These are phyloP conservation scores for Eledona agricola DNA, from an alignment of 2,888 invertebrate species.

Conservation along the genomic window DNA sequence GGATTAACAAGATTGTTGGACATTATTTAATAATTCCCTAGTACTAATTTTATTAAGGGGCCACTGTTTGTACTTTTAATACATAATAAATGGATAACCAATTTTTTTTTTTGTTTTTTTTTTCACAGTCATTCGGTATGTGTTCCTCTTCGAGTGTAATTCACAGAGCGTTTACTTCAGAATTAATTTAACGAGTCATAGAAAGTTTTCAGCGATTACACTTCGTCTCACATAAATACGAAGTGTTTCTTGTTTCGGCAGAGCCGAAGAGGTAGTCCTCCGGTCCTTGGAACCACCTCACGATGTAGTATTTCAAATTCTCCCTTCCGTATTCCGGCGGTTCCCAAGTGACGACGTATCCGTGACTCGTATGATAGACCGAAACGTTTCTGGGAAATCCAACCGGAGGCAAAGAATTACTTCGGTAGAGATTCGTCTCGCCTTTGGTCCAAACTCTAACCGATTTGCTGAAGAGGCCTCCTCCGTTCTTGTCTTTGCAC, in stretches of 20 bases:
- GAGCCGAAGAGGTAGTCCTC: conserved; percentile 71
- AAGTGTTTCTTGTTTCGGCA: conserved; percentile 75
- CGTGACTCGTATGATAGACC: conserved; percentile 75
- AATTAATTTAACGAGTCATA: background rate
- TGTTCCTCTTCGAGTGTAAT: too few relatives aligned
- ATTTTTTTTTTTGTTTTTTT: too few relatives aligned
- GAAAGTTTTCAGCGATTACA: background rate
- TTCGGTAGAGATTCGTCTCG: conserved; percentile 35
- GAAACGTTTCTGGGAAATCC: conserved; percentile 75
- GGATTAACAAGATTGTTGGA: too few relatives aligned
- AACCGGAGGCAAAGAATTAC: conserved; percentile 57
- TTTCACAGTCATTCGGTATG: too few relatives aligned
- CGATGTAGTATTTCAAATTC: conserved; percentile 69
- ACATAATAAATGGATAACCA: too few relatives aligned
- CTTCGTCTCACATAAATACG: conserved; percentile 64
- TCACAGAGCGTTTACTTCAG: too few relatives aligned
- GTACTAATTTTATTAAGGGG: too few relatives aligned
- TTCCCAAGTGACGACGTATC: conserved; percentile 80
- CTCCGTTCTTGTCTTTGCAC: conserved; percentile 85
- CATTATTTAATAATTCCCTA: too few relatives aligned
- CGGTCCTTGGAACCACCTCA: conserved; percentile 73
- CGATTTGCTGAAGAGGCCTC: conserved; percentile 89
- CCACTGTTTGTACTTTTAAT: too few relatives aligned
- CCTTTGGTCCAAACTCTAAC: conserved; percentile 77
- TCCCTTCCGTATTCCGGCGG: conserved; percentile 69